Base-by-base conservation (phyloP, 2,888 invertebrate genomes). In the Serripes groenlandicus region DNA sequence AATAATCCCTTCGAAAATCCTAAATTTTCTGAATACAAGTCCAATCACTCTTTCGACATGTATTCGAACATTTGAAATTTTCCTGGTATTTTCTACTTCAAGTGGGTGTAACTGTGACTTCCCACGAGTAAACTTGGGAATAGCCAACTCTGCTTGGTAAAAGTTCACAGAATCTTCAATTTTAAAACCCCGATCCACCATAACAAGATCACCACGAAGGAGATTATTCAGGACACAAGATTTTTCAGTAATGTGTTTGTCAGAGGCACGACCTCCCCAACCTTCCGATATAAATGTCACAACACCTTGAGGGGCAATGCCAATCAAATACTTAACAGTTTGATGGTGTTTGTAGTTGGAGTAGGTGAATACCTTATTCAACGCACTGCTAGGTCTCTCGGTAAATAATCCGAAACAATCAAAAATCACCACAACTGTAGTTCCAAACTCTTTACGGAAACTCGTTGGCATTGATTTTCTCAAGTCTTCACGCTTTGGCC, bases 191-290 rank as follows among this genome's bases (percentile, higher is more conserved):
- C 88, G 34, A 58, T 89, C 89, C 18, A 83, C 86, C 30, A 90
- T 58, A 3, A 90, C 81, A 11, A 88, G 77, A 64, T 87, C 85
- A 2, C 83, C 83, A 28, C 68, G 75, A 3, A 75, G 30, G 0
- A 85, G 34, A n/a, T 85, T 79, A 21, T 88, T 42, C 28, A 90
- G 35, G n/a, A 86, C 58, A 1, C 81, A 83, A 69, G 66, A 79
- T 21, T 90, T 42, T 64, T 88, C 82, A 21, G 86, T 87, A 3
- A 90, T 70, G 37, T 74, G 68, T 75, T 89, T 90, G 54, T 90
- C 89, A 68, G 83, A 82, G 0, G 81, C 68, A 49, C 88, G 73
- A 3, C 90, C 91, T 58, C 89, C 90, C 87, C 85, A 91, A 7
- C 83, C 88, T 54, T 85, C 78, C 26, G 87, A 90, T 26, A 91